These are phyloP conservation scores for Mirounga angustirostris DNA, from an alignment of 2,113 vertebrate species.

Conservation along the genomic window DNA sequence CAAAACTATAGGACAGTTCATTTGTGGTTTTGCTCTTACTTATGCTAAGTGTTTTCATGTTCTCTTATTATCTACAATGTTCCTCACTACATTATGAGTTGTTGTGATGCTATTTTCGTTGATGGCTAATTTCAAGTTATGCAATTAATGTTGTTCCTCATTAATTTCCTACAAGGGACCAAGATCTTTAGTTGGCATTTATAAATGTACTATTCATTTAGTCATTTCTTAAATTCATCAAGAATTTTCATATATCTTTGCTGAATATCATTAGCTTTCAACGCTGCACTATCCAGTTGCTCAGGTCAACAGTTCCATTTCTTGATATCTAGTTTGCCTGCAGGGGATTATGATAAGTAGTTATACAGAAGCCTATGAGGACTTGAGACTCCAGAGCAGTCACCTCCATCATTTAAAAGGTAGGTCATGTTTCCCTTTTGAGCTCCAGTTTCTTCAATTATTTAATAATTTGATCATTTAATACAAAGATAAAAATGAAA, in stretches of 20 bases:
- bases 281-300: background rate
- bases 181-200: background rate
- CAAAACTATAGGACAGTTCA: background rate
- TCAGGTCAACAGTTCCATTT: background rate
- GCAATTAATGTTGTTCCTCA: background rate
- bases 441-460: background rate
- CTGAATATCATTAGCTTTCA: background rate
- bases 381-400: background rate
- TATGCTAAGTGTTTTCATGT: background rate
- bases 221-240: background rate
- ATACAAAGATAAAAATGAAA: background rate
- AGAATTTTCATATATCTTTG: background rate
- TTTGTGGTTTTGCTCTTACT: background rate
- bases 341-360: background rate
- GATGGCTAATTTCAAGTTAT: background rate
- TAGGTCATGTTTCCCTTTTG: background rate
- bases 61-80: background rate
- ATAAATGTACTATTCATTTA: background rate
- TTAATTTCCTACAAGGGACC: background rate
- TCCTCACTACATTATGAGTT: background rate
- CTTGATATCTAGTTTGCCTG: background rate
- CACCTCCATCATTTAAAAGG: background rate
- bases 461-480: background rate
- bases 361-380: background rate
- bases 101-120: background rate